These are phyloP conservation scores for Marcusenius ussheri DNA, from an alignment of 2,113 vertebrate species.

Conservation along the genomic window DNA sequence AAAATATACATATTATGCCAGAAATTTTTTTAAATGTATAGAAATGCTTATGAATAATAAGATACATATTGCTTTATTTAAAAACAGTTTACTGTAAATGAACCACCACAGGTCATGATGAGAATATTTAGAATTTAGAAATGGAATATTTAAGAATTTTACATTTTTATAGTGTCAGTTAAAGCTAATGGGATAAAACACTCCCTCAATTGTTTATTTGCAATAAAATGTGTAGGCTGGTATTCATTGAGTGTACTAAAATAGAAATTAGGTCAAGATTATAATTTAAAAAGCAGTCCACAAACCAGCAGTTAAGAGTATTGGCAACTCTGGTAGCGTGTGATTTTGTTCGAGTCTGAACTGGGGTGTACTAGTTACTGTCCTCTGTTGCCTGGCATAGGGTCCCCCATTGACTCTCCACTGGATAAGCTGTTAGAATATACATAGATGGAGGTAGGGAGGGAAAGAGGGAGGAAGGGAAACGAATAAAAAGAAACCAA, in stretches of 20 bases:
- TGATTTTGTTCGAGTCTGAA: neutral
- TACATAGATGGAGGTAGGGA: neutral
- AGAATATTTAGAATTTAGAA: neutral
- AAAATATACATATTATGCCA: neutral
- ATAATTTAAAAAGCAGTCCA: neutral
- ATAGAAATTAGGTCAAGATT: neutral
- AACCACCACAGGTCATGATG: neutral
- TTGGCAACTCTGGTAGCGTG: neutral
- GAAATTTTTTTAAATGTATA: neutral
- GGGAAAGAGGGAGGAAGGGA: neutral
- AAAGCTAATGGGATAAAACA: neutral
- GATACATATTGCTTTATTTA: neutral
- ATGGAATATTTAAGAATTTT: neutral
- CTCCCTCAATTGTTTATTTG: neutral
- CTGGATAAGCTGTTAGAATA: neutral
- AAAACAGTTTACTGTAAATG: neutral
- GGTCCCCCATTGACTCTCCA: neutral
- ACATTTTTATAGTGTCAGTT: neutral
- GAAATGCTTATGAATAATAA: neutral
- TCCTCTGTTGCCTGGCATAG: neutral
- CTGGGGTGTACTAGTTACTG: neutral
- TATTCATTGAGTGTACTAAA: neutral
- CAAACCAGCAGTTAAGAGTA: neutral
- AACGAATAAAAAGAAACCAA: neutral
- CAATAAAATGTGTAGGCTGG: neutral